Evolutionary conservation across 2,888 invertebrate species (phyloP).

Genomic region (Drosophila prostipennis): DNA sequence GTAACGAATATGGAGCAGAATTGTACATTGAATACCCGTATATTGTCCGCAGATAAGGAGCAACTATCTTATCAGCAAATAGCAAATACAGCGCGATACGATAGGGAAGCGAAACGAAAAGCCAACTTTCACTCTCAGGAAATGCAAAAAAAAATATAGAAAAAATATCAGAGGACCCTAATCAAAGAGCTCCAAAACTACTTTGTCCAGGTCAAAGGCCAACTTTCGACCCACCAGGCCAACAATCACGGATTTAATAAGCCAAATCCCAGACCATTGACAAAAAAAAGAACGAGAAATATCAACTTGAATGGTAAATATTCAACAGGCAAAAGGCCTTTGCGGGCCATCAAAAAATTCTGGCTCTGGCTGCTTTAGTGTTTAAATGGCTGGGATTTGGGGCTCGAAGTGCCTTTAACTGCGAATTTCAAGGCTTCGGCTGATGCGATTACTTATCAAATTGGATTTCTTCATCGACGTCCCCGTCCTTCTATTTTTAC

Average conservation of each 20-base stretch:
- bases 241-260: conserved; percentile 58
- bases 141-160: conserved; percentile 11
- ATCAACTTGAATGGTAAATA: conserved; percentile 30
- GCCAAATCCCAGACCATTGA: conserved; percentile 18
- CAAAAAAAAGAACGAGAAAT: conserved; percentile 18
- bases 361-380: conserved; percentile 21
- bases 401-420: conserved; percentile 27
- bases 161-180: conserved; percentile 15
- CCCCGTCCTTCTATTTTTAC: not conserved
- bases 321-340: conserved; percentile 34
- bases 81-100: conserved; percentile 12
- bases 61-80: conserved; percentile 59
- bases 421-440: conserved; percentile 39
- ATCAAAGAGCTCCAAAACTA: conserved; percentile 32
- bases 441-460: conserved; percentile 46
- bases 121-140: conserved; percentile 26
- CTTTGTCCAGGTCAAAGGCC: conserved; percentile 15
- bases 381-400: conserved; percentile 42
- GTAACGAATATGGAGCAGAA: conserved; percentile 55
- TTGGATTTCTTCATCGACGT: conserved; percentile 36
- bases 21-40: conserved; percentile 31
- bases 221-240: conserved; percentile 22
- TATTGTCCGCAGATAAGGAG: conserved; percentile 45
- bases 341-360: conserved; percentile 12
- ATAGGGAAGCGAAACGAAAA: conserved; percentile 9